phyloP scores from a whole-genome alignment of 2,797 vertebrate species.

The Synaphobranchus kaupii region DNA sequence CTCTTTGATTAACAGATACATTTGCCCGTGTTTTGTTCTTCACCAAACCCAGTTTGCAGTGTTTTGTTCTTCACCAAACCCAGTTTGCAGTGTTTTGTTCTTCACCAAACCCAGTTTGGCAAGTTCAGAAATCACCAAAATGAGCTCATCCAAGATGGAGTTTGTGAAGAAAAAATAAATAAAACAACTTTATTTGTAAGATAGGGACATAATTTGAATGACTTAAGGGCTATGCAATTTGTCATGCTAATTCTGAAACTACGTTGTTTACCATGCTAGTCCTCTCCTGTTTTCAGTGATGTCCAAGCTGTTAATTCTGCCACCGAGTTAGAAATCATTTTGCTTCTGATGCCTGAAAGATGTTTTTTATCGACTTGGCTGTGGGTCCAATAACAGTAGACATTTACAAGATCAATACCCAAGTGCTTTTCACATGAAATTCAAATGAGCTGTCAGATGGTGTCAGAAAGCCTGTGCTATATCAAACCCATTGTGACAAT shows the following conservation, averaged over 20 bases:
- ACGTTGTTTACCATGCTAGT: too few species aligned
- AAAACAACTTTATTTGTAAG: not conserved
- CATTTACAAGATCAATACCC: conserved; percentile 10
- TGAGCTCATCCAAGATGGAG: not conserved
- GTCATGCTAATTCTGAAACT: not conserved
- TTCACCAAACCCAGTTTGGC: too few species aligned
- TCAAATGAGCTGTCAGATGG: not conserved
- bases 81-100: too few species aligned
- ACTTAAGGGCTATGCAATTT: not conserved
- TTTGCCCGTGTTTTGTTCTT: too few species aligned
- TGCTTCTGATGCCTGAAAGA: not conserved
- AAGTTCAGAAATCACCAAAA: not conserved
- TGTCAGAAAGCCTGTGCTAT: not conserved
- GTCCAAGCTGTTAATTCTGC: not conserved
- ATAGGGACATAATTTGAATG: not conserved
- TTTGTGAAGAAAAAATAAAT: not conserved
- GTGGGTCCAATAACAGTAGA: not conserved
- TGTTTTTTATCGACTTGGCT: not conserved
- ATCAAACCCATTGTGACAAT: too few species aligned
- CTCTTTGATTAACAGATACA: too few species aligned
- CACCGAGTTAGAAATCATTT: not conserved
- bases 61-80: too few species aligned
- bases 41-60: too few species aligned
- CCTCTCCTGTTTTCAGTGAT: not conserved
- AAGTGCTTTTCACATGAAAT: not conserved